These are phyloP conservation scores for Ormyrus nitidulus DNA, from an alignment of 2,888 invertebrate species.

Conservation along the genomic window DNA sequence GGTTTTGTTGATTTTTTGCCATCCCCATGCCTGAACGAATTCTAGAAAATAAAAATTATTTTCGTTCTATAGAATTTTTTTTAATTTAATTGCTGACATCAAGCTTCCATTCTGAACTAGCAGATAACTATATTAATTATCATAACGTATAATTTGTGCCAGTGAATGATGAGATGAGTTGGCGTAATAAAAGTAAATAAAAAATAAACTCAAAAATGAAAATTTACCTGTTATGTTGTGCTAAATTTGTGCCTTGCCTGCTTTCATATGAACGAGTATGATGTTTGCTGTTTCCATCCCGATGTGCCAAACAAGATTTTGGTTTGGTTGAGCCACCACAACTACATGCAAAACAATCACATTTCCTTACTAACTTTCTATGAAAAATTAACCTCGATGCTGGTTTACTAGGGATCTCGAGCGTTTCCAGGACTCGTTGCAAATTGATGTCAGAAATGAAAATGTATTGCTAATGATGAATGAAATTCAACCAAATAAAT, in stretches of 20 bases:
- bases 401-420: conserved; percentile 52
- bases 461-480: conserved; percentile 54
- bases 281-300: conserved; percentile 77
- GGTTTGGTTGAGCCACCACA: conserved; percentile 81
- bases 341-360: conserved; percentile 77
- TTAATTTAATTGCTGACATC: conserved; percentile 14
- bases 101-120: conserved; percentile 13
- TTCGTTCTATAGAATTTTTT: not conserved
- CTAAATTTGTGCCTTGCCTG: conserved; percentile 75
- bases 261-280: conserved; percentile 77
- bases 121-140: conserved; percentile 47
- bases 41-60: conserved; percentile 62
- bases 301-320: conserved; percentile 81
- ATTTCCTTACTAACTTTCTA: conserved; percentile 61
- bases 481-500: conserved; percentile 53
- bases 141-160: conserved; percentile 13
- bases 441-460: conserved; percentile 51
- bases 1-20: conserved; percentile 68
- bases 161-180: conserved; percentile 50
- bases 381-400: conserved; percentile 49
- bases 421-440: conserved; percentile 52
- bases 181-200: conserved; percentile 29
- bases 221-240: conserved; percentile 73
- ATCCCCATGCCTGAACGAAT: conserved; percentile 67
- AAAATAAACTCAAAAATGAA: conserved; percentile 52